These are phyloP conservation scores for Sebastes kiyomatsui DNA, from an alignment of 2,797 vertebrate species.

Conservation along the genomic window DNA sequence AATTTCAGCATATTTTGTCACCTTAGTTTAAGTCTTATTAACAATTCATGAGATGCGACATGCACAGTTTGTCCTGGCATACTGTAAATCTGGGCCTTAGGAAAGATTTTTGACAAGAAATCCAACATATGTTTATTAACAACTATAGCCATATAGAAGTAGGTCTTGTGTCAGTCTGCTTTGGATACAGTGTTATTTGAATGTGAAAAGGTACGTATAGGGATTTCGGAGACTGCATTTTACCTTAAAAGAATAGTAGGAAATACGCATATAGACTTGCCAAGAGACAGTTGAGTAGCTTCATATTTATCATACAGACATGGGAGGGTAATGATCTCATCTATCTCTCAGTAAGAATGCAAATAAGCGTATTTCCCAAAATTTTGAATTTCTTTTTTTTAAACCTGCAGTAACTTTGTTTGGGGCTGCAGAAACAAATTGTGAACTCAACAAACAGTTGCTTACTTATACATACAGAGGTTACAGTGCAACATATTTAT, in stretches of 20 bases:
- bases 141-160: not conserved
- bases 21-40: not conserved
- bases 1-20: constrained; percentile 2
- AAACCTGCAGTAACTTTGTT: no score
- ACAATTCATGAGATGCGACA: not conserved
- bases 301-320: no score
- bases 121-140: not conserved
- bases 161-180: not conserved
- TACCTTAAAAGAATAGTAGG: not conserved
- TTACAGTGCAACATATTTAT: no score
- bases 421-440: no score
- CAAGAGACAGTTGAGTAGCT: not conserved
- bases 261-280: not conserved
- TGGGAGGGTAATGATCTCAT: no score
- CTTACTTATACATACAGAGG: no score
- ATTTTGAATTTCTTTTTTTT: no score
- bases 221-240: not conserved
- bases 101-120: not conserved
- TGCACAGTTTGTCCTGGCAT: not conserved
- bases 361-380: no score
- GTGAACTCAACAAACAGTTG: no score
- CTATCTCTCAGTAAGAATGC: no score
- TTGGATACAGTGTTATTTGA: not conserved
- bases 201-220: not conserved
- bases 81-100: not conserved